Percentiles rank a stretch among this genome's conserved stretches.
phyloP scores from a whole-genome alignment of 2,888 invertebrate genomes.

The Cerastis rubricosa region DNA sequence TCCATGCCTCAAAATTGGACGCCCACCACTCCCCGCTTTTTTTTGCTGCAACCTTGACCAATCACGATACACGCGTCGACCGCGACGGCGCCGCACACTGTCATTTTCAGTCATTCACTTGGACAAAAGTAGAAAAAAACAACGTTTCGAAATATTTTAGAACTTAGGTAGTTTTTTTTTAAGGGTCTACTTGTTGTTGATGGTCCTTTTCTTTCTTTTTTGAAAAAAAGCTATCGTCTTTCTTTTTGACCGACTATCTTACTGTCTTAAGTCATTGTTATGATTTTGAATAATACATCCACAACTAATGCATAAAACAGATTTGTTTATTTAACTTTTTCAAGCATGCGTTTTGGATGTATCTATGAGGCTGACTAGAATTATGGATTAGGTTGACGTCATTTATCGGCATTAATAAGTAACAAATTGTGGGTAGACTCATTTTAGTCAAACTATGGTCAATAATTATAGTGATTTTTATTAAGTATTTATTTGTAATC shows the following conservation, averaged over 20 bases:
- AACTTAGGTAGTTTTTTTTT: not conserved
- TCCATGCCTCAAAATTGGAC: not conserved
- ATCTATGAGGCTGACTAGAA: not conserved
- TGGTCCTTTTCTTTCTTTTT: not conserved
- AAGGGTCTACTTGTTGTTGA: not conserved
- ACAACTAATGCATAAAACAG: not conserved
- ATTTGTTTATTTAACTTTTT: not conserved
- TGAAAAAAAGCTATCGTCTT: not conserved
- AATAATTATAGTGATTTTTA: not conserved
- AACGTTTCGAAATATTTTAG: not conserved
- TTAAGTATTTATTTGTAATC: not conserved
- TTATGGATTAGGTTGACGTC: not conserved
- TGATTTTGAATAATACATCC: not conserved
- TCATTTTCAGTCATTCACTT: no score
- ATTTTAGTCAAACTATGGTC: not conserved
- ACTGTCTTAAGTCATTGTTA: not conserved
- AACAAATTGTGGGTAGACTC: not conserved
- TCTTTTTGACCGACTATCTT: not conserved
- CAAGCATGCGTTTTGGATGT: not conserved
- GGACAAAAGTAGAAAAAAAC: conserved; percentile 5
- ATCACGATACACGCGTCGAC: not conserved
- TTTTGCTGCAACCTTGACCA: conserved; percentile 40
- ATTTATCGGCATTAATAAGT: not conserved
- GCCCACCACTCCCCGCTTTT: conserved; percentile 1
- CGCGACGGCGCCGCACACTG: conserved; percentile 23